Evolutionary conservation across 2,888 invertebrate genomes (phyloP), one percentile per base, ranked within the genome.

Genomic region (Agonopterix alstromeriana): DNA sequence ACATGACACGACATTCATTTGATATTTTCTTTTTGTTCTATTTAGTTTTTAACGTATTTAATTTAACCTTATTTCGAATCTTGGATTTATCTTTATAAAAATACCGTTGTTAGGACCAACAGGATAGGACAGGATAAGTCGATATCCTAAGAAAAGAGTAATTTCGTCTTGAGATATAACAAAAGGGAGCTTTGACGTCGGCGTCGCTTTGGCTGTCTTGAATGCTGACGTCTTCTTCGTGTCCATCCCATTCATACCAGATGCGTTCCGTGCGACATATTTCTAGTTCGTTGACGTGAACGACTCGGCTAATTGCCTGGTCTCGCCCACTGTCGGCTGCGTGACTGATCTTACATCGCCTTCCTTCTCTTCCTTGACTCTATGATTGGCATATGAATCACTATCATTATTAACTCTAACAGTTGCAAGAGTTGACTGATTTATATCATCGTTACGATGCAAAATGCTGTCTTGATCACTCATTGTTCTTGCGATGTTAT

Each of bases 281-380:
- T 73, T 76, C 70, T 74, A 67, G 67, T 73, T 69, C 62, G 65
- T 67, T 77, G 78, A 76, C 74, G 77, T 73, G 68, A 58, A 63
- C 63, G 53, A 56, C 57, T 58, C 62, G 55, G 62, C 70, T 83
- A 82, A 84, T 83, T 77, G 67, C 71, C 64, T 65, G 57, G 64
- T 74, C 61, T 74, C 77, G 75, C 75, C 77, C 70, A 76, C 78
- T 61, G 65, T 54, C 58, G 54, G 56, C 65, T 70, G 62, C 71
- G 71, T 70, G 72, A 72, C 65, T 42, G 64, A 66, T 63, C 65
- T 61, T 58, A 55, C 53, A 56, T 59, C 60, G 60, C 58, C 69
- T 78, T 72, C 73, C 65, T 75, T 60, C 63, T 70, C 67, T 75
- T 70, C 67, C 69, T 68, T 55, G 56, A 57, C 50, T 58, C 50